phyloP scores from a whole-genome alignment of 2,113 vertebrate species.

The Sialia sialis region DNA sequence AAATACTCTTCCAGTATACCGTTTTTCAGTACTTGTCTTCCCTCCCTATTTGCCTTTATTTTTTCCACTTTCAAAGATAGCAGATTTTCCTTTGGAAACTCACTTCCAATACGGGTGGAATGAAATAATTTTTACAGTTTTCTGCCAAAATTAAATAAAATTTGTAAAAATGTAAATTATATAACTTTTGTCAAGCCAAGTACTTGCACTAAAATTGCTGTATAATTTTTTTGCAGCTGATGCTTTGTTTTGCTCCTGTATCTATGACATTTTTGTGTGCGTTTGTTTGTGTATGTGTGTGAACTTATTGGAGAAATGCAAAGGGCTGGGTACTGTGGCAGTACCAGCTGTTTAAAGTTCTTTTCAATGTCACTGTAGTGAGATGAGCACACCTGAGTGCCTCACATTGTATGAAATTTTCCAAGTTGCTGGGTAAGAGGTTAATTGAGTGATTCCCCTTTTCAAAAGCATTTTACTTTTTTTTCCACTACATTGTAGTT shows the following conservation, averaged over 20 bases:
- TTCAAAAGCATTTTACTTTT: neutral
- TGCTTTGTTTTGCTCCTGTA: neutral
- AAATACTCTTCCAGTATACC: neutral
- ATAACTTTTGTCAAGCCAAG: neutral
- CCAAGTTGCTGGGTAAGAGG: neutral
- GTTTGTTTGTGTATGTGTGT: no score
- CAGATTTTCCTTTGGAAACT: neutral
- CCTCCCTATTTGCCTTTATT: neutral
- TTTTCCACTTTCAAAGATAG: accelerated
- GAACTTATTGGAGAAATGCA: neutral
- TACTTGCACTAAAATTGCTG: neutral
- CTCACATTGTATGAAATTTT: neutral
- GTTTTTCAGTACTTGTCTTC: neutral
- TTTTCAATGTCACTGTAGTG: neutral
- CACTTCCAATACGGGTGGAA: neutral
- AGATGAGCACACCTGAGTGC: neutral
- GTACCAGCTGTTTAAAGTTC: neutral
- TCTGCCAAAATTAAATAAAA: neutral
- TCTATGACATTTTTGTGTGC: neutral
- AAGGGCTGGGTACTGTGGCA: neutral
- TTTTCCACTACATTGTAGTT: neutral
- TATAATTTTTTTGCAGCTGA: neutral
- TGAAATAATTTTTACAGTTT: neutral
- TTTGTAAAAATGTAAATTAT: neutral
- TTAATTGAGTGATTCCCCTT: neutral